Evolutionary conservation across 2,888 invertebrate species (phyloP).

Genomic region (Leptopilina syphax): DNA sequence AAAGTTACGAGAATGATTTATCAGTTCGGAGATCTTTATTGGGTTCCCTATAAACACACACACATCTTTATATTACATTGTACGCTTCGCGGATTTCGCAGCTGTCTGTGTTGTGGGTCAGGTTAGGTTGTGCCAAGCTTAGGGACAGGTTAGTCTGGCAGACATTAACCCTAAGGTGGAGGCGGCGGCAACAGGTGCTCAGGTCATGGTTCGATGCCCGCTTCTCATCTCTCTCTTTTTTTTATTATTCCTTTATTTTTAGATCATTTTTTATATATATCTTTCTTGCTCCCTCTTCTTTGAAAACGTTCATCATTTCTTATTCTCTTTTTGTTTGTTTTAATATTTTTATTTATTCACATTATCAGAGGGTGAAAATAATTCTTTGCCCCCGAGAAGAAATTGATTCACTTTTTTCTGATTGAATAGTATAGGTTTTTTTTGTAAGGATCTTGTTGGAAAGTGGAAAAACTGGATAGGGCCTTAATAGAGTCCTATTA

Average conservation of each 20-base stretch:
- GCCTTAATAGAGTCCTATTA: no score
- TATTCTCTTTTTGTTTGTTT: neutral
- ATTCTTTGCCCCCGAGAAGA: no score
- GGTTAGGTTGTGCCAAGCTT: conserved; percentile 54
- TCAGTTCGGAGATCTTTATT: conserved; percentile 26
- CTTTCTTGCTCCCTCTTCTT: neutral
- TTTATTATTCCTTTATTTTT: neutral
- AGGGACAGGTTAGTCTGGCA: conserved; percentile 53
- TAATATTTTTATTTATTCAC: no score
- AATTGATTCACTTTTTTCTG: no score
- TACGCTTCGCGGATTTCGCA: conserved; percentile 16
- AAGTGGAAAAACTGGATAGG: no score
- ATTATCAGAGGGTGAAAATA: no score
- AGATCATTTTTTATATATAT: neutral
- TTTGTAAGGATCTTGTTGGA: no score
- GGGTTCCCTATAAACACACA: conserved; percentile 1
- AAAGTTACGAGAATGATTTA: neutral
- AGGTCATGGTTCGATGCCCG: conserved; percentile 73
- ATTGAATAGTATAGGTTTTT: no score
- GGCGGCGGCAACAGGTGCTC: conserved; percentile 73
- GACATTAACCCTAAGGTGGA: conserved; percentile 64
- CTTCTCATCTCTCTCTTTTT: conserved; percentile 38
- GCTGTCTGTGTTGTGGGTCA: neutral
- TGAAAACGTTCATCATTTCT: neutral
- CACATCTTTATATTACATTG: neutral